Base-by-base conservation (phyloP, 2,888 invertebrate genomes). In the Venusia cambrica region DNA sequence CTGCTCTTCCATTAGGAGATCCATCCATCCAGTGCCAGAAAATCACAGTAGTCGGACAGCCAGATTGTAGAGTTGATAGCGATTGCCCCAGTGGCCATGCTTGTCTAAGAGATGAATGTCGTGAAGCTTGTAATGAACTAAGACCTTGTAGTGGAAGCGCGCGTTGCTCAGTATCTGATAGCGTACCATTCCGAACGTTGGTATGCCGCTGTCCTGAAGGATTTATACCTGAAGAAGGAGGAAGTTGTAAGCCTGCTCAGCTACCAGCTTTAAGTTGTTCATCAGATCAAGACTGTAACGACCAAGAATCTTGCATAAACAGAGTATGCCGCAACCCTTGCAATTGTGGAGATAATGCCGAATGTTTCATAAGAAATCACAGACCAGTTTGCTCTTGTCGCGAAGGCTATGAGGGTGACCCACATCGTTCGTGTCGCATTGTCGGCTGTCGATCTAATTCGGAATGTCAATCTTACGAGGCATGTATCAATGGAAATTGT, bases 131-230 rank as follows among this genome's bases (percentile, higher is more conserved):
- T 67, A 84, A 80, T 5, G 91, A 90, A 59, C 87, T 95, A 7
- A 91, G 91, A 55, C 96, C 96, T 1, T 97, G 96, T 57, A 88
- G 90, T 26, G 88, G 89, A 36, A 91, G 91, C 31, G 92, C 95
- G 2, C 89, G 90, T 30, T 97, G 97, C 71, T 92, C 92, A 37
- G 96, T 96, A 5, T 88, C 95, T 6, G 94, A 97, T 60, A 95
- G 96, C 38, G 88, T 93, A 18, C 96, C 96, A 9, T 93, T 96
- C 30, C 88, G 96, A 48, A 96, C 96, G 2, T 92, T 97, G 90
- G 93, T 94, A 24, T 97, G 96, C 66, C 93, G 94, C 36, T 96
- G 96, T 59, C 94, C 95, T 0, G 93, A 94, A 54, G 93, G 95
- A 24, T 95, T 92, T 89, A 92, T 95, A 43, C 94, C 95, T 0